Percentiles rank a stretch among this genome's conserved stretches.
Evolutionary conservation across 1,140 invertebrate genomes (phyloP).

Genomic region (Myzus persicae): DNA sequence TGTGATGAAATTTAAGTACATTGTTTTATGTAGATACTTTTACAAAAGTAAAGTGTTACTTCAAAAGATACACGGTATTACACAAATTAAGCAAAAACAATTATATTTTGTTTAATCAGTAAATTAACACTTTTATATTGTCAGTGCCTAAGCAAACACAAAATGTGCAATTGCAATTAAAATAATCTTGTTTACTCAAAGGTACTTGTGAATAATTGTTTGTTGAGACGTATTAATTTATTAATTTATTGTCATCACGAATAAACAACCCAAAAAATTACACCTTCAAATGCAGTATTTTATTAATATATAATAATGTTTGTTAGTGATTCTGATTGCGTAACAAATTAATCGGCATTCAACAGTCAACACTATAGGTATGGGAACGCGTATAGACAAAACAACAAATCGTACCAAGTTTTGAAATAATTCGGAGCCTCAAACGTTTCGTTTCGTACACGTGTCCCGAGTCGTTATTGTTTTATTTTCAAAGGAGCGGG

Average conservation of each 20-base stretch:
- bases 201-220: background rate
- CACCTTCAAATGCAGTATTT: background rate
- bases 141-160: background rate
- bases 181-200: background rate
- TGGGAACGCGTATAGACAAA: background rate
- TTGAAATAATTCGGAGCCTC: background rate
- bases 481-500: background rate
- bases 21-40: background rate
- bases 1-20: too few species aligned
- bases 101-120: constrained; percentile 14
- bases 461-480: background rate
- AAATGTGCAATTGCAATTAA: background rate
- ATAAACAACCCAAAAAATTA: background rate
- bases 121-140: background rate
- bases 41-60: background rate
- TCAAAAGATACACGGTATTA: background rate
- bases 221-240: background rate
- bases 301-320: background rate
- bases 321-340: background rate
- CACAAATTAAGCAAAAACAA: background rate
- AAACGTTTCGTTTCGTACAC: background rate
- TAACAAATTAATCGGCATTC: background rate
- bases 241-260: background rate
- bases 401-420: background rate
- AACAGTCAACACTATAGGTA: background rate